phyloP scores from a whole-genome alignment of 2,888 invertebrate genomes.

The Crocallis elinguaria region DNA sequence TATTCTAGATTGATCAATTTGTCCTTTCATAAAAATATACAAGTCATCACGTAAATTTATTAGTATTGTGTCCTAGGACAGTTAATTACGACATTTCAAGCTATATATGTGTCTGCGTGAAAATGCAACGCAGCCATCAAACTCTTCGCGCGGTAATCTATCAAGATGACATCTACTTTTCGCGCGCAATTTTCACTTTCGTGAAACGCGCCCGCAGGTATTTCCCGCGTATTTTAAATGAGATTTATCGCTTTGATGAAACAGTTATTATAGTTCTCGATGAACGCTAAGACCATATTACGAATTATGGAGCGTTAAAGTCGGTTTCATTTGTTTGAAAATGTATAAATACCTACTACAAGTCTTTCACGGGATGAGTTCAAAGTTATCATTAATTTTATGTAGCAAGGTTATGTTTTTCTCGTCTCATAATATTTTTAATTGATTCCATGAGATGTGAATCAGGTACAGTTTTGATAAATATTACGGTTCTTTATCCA shows the following conservation, averaged over 20 bases:
- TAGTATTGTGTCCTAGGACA: too few relatives aligned
- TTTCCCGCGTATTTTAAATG: conserved; percentile 50
- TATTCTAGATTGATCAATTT: too few relatives aligned
- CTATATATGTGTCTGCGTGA: conserved; percentile 19
- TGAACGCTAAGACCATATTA: not conserved
- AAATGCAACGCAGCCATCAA: conserved; percentile 49
- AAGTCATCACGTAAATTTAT: too few relatives aligned
- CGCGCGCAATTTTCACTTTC: conserved; percentile 50
- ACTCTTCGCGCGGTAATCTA: conserved; percentile 67
- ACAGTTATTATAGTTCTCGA: not conserved
- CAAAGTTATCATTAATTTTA: too few relatives aligned
- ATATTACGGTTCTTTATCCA: too few relatives aligned
- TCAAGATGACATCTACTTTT: conserved; percentile 59
- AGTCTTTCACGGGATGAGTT: not conserved
- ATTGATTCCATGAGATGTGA: too few relatives aligned
- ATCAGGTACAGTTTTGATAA: too few relatives aligned
- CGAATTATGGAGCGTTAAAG: not conserved
- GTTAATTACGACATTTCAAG: too few relatives aligned
- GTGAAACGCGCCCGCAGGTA: conserved; percentile 35
- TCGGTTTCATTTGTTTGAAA: not conserved
- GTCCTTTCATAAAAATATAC: too few relatives aligned
- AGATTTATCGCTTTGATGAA: conserved; percentile 52
- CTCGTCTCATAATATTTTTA: too few relatives aligned
- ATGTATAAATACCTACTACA: not conserved
- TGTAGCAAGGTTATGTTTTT: too few relatives aligned